phyloP scores from a whole-genome alignment of 2,797 vertebrate genomes.

The Buphagus erythrorhynchus region DNA sequence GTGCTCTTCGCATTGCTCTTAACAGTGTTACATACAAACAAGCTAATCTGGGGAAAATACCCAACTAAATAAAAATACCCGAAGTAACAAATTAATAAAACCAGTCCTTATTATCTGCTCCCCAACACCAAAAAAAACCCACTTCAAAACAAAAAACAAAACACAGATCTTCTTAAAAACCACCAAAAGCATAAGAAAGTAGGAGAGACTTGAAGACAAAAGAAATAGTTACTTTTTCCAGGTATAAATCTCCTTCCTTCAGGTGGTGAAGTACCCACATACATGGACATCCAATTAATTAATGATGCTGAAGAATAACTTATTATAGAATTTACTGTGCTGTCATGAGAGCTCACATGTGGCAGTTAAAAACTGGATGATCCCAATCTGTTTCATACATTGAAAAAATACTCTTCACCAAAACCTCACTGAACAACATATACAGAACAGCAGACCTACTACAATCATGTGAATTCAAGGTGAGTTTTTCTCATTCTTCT shows the following conservation, averaged over 20 bases:
- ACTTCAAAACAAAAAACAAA: not conserved
- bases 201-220: not conserved
- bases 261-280: not conserved
- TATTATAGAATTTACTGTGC: not conserved
- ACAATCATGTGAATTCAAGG: not conserved
- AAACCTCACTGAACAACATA: not conserved
- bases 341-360: not conserved
- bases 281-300: not conserved
- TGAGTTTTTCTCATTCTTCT: not conserved
- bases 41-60: not conserved
- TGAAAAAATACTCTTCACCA: fast-evolving
- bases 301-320: not conserved
- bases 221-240: not conserved
- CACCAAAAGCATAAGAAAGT: not conserved
- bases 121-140: fast-evolving
- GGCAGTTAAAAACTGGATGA: not conserved
- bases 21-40: not conserved
- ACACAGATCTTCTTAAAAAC: not conserved
- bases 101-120: no score
- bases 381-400: not conserved
- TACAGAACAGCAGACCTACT: not conserved
- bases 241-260: not conserved
- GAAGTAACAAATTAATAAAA: not conserved
- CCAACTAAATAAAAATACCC: not conserved
- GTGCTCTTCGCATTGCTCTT: not conserved